These are phyloP conservation scores for Gymnocypris eckloni DNA, from an alignment of 2,797 vertebrate genomes.

Conservation along the genomic window DNA sequence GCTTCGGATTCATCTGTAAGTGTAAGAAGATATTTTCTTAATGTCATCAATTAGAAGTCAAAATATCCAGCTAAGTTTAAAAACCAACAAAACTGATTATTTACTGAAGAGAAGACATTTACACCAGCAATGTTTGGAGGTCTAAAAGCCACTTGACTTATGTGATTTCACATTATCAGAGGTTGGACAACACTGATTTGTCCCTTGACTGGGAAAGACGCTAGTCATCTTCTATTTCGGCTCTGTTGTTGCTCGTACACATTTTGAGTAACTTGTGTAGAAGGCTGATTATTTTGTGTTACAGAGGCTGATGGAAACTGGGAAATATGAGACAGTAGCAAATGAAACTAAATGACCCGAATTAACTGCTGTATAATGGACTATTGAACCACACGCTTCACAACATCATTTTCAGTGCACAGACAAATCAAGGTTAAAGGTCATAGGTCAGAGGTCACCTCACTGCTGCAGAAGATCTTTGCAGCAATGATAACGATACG, in stretches of 20 bases:
- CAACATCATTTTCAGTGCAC: background rate
- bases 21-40: background rate
- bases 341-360: background rate
- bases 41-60: background rate
- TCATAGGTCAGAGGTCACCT: conserved; percentile 22
- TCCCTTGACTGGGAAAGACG: background rate
- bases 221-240: background rate
- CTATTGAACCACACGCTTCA: background rate
- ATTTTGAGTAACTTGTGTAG: background rate
- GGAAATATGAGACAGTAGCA: background rate
- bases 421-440: background rate
- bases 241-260: background rate
- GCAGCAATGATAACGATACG: background rate
- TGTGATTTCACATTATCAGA: background rate
- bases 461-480: background rate
- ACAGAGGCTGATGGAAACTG: background rate
- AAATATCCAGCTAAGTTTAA: background rate
- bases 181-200: background rate
- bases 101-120: background rate
- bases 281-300: background rate
- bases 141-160: background rate
- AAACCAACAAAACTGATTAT: background rate
- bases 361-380: background rate
- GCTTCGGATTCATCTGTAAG: no score
- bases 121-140: background rate